Percentiles rank a stretch among this genome's conserved stretches.
phyloP scores from a whole-genome alignment of 2,113 vertebrate species.

The Antigone vipio region DNA sequence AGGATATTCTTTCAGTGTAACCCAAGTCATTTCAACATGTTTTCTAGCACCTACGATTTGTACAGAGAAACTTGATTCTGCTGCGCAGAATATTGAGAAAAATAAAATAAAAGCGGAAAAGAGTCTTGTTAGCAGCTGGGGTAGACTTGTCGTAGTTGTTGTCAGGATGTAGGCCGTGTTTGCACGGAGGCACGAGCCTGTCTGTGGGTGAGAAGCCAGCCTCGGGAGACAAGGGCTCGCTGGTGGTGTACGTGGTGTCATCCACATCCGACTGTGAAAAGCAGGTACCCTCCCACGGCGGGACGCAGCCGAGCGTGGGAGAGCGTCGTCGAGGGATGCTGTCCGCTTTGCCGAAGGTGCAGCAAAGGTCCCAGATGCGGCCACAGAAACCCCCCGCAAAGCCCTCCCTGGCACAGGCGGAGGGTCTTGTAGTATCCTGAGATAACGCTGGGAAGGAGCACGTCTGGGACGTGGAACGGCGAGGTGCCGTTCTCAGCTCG shows the following conservation, averaged over 20 bases:
- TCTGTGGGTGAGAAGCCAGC: background rate
- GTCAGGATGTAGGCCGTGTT: background rate
- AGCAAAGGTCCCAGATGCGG: background rate
- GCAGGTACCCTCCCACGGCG: background rate
- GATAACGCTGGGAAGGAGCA: rapidly evolving
- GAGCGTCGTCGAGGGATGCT: background rate
- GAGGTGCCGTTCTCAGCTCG: background rate
- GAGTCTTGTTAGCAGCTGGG: background rate
- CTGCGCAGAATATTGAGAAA: background rate
- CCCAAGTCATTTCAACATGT: constrained; percentile 26
- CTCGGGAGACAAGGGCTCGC: background rate
- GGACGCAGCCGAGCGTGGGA: rapidly evolving
- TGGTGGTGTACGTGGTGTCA: background rate
- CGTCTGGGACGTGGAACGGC: rapidly evolving
- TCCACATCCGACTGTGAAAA: background rate
- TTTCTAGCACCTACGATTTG: constrained; percentile 15
- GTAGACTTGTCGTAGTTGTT: background rate
- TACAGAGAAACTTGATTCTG: background rate
- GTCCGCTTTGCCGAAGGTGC: background rate
- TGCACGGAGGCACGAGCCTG: background rate
- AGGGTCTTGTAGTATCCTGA: background rate
- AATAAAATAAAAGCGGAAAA: background rate
- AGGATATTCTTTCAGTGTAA: background rate
- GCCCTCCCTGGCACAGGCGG: rapidly evolving
- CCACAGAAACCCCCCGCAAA: background rate